Conservation (phyloP, 1,140 invertebrate genomes). For the Eumeta japonica region DNA sequence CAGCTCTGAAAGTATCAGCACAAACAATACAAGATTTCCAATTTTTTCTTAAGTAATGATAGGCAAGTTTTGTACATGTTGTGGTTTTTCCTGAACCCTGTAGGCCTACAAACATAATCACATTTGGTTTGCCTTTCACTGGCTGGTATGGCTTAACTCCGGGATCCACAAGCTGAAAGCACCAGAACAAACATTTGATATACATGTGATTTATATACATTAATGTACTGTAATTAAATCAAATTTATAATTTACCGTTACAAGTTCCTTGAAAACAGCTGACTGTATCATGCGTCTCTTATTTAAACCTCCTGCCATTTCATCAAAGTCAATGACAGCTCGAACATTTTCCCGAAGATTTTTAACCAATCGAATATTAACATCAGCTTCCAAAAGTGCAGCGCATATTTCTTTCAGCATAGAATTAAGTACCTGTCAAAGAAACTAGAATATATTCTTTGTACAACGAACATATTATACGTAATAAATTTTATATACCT, state of each 20-base stretch:
- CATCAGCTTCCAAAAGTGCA: constrained; percentile 97
- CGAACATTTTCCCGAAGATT: constrained; percentile 97
- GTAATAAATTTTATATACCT: constrained; percentile 61
- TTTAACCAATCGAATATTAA: constrained; percentile 96
- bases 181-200: constrained; percentile 4
- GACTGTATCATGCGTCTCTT: constrained; percentile 98
- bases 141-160: constrained; percentile 97
- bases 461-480: constrained; percentile 10
- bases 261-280: constrained; percentile 97
- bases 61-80: constrained; percentile 98
- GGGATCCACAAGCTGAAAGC: constrained; percentile 89
- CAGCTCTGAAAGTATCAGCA: constrained; percentile 99
- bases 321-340: constrained; percentile 97
- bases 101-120: constrained; percentile 99
- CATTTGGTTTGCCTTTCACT: constrained; percentile 90
- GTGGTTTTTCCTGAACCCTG: constrained; percentile 99
- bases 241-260: constrained; percentile 69
- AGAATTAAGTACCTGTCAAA: constrained; percentile 87
- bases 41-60: constrained; percentile 98
- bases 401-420: constrained; percentile 99
- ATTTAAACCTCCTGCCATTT: constrained; percentile 98
- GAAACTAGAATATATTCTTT: constrained; percentile 7
- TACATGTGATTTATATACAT: constrained; percentile 3
- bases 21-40: constrained; percentile 99
- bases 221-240: constrained; percentile 1